Conservation (phyloP, 2,888 invertebrate species). For the Volucella inflata region DNA sequence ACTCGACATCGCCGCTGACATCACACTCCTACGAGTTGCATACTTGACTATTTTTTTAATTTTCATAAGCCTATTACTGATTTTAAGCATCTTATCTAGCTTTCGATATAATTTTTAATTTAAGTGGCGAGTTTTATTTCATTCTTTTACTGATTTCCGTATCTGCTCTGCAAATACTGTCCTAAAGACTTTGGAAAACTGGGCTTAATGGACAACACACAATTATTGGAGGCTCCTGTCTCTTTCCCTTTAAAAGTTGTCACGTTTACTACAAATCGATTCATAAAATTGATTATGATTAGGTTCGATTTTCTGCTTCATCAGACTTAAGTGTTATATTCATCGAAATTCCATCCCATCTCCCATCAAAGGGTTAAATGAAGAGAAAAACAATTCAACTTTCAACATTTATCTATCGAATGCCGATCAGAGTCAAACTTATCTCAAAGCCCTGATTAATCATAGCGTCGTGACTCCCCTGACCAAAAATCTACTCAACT, state of each 20-base stretch:
- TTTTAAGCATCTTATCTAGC: too few species aligned
- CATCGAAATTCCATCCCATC: background rate
- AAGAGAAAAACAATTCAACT: conserved; percentile 50
- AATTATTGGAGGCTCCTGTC: background rate
- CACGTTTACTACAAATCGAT: background rate
- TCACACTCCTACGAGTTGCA: too few species aligned
- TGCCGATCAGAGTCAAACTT: conserved; percentile 33
- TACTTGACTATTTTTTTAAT: too few species aligned
- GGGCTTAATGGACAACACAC: background rate
- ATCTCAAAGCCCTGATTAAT: conserved; percentile 34
- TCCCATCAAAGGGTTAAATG: conserved; percentile 45
- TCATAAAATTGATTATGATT: background rate
- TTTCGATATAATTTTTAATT: too few species aligned
- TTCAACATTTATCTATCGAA: conserved; percentile 25
- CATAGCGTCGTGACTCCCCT: conserved; percentile 15
- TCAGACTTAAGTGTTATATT: background rate
- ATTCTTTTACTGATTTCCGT: too few species aligned
- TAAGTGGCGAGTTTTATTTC: too few species aligned
- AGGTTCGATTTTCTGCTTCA: conserved; percentile 11
- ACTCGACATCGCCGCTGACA: too few species aligned
- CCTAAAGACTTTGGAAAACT: too few species aligned
- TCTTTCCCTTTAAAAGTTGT: background rate
- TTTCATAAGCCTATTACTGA: too few species aligned
- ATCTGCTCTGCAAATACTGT: too few species aligned
- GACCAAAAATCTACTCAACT: conserved; percentile 40